Conservation (phyloP, 2,797 vertebrate species). For the Enteromius viviparus region DNA sequence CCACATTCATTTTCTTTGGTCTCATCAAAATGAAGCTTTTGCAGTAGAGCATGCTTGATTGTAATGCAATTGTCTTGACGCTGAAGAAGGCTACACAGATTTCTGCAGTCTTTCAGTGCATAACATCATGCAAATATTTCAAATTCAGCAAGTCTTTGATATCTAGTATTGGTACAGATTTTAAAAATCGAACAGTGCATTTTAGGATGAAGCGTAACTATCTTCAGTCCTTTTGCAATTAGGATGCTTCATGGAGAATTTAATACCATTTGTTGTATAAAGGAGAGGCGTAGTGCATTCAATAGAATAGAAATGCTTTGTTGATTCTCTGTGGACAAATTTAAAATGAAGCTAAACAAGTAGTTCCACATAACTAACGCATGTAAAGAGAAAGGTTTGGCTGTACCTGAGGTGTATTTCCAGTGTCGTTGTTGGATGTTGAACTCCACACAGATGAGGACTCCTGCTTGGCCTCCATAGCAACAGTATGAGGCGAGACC, state of each 20-base stretch:
- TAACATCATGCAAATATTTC: background rate
- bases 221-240: background rate
- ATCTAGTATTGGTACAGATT: background rate
- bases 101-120: background rate
- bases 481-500: conserved; percentile 57
- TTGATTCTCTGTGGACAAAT: background rate
- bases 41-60: background rate
- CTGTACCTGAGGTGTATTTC: conserved; percentile 75
- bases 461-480: conserved; percentile 83
- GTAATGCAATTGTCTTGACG: background rate
- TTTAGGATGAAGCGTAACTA: background rate
- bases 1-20: background rate
- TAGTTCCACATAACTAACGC: background rate
- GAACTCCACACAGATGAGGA: conserved; percentile 78
- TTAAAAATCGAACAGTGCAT: background rate
- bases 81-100: background rate
- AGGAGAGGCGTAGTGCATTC: background rate
- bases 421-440: conserved; percentile 68
- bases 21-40: background rate
- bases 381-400: background rate
- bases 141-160: background rate
- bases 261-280: background rate
- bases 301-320: background rate
- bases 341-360: background rate
- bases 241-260: background rate